Percentiles rank a stretch among this genome's conserved stretches.
Conservation (phyloP, 30 jellyfish, hydroid and myxozoan species). For the Mastigias papua region DNA sequence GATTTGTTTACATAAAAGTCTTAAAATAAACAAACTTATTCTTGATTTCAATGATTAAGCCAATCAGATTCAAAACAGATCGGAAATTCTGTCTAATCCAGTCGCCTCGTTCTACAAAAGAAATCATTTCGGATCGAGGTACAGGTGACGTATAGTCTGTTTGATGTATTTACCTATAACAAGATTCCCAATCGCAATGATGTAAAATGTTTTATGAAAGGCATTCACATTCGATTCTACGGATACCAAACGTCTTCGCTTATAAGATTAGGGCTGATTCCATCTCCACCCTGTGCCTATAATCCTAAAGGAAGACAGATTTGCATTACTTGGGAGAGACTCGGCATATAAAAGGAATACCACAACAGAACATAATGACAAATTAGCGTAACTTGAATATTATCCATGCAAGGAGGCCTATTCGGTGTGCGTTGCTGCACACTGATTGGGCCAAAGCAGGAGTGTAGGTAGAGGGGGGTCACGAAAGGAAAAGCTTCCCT, state of each 20-base stretch:
- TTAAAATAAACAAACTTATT: slow-evolving; percentile 48
- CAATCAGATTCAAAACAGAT: slow-evolving; percentile 43
- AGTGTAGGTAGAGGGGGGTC: not conserved
- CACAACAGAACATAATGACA: not conserved
- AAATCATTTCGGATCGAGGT: slow-evolving; percentile 64
- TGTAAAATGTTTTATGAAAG: slow-evolving; percentile 4
- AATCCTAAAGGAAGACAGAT: slow-evolving; percentile 6
- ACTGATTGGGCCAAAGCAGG: too few species aligned
- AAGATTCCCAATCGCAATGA: slow-evolving; percentile 9
- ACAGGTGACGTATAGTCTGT: slow-evolving; percentile 44
- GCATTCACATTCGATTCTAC: slow-evolving; percentile 1
- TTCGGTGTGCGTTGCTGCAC: not conserved
- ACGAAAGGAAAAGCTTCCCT: too few species aligned
- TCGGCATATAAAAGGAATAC: not conserved
- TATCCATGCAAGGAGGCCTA: not conserved
- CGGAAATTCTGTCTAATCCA: slow-evolving; percentile 59
- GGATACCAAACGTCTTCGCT: not conserved
- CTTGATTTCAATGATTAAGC: not conserved
- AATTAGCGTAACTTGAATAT: not conserved
- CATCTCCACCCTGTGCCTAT: slow-evolving; percentile 7
- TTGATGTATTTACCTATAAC: slow-evolving; percentile 2
- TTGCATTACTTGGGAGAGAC: not conserved
- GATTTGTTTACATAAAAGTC: slow-evolving; percentile 56
- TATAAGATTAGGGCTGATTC: slow-evolving; percentile 11
- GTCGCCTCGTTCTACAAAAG: slow-evolving; percentile 61